Evolutionary conservation across 2,113 vertebrate genomes (phyloP).

Genomic region (Phrynosoma blainvillii): DNA sequence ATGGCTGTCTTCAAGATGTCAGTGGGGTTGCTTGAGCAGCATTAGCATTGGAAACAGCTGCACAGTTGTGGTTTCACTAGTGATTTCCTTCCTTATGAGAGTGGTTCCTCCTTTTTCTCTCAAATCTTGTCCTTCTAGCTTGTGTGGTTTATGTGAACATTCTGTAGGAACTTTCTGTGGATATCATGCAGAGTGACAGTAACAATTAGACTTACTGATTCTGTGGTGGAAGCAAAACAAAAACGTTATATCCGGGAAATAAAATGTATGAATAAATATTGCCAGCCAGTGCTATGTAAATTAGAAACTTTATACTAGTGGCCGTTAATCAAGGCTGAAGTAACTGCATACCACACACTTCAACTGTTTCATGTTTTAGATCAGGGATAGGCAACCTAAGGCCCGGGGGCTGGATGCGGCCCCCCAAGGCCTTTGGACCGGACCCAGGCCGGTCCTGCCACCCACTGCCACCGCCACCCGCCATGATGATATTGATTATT

Average conservation of each 20-base stretch:
- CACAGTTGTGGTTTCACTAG: slow-evolving; percentile 41
- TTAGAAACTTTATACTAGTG: neutral
- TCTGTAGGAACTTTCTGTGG: neutral
- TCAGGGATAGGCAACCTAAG: too few relatives aligned
- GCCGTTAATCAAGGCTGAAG: neutral
- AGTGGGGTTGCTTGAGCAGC: neutral
- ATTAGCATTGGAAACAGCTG: slow-evolving; percentile 53
- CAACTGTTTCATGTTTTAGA: neutral
- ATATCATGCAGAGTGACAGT: neutral
- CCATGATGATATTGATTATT: too few relatives aligned
- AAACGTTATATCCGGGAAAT: neutral
- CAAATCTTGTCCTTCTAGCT: neutral
- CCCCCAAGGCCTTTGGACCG: too few relatives aligned
- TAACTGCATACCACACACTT: neutral
- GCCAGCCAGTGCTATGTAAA: neutral
- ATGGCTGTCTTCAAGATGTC: slow-evolving; percentile 1
- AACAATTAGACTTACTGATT: neutral
- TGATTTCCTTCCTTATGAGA: slow-evolving; percentile 37
- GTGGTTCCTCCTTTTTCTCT: slow-evolving; percentile 40
- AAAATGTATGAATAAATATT: slow-evolving; percentile 5
- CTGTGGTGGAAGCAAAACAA: slow-evolving; percentile 28
- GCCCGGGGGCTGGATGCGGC: too few relatives aligned
- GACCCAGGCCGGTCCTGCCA: too few relatives aligned
- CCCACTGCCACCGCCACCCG: too few relatives aligned
- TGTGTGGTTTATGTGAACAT: fast-evolving